Conservation (phyloP, 53 echinoderm and acorn worm species). For the Hippasteria phrygiana region DNA sequence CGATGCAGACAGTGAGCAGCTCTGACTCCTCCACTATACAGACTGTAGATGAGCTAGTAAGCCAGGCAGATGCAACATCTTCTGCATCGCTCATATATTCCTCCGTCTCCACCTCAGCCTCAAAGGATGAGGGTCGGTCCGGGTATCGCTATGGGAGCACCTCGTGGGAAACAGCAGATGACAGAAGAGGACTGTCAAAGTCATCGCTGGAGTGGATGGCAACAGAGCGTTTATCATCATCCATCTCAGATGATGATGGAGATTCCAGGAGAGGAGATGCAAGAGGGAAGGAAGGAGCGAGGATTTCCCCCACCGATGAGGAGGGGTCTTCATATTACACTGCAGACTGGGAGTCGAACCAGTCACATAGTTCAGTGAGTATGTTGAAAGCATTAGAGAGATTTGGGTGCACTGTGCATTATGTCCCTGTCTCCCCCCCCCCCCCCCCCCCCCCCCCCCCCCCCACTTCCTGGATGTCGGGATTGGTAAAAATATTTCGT, state of each 20-base stretch:
- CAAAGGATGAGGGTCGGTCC: not conserved
- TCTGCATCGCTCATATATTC: not conserved
- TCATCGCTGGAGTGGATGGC: not conserved
- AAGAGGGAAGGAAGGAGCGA: not conserved
- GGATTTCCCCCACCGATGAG: not conserved
- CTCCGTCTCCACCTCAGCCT: not conserved
- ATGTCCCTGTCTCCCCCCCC: too few species aligned
- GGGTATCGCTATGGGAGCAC: not conserved
- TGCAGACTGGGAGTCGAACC: conserved; percentile 3
- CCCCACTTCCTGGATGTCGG: too few species aligned
- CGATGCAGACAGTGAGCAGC: not conserved
- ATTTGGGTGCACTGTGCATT: too few species aligned
- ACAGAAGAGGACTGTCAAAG: not conserved
- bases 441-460: too few species aligned
- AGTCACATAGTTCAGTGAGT: not conserved
- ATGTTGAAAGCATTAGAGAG: not conserved
- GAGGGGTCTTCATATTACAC: conserved; percentile 27
- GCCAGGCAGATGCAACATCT: not conserved
- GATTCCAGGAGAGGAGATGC: not conserved
- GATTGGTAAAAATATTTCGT: too few species aligned
- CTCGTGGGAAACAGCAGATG: conserved; percentile 2
- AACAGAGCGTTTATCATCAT: not conserved
- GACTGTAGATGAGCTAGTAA: conserved; percentile 8
- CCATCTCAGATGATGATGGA: conserved; percentile 11
- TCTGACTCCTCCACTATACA: conserved; percentile 3